Evolutionary conservation across 1,140 invertebrate genomes (phyloP), one percentile per base, ranked within the genome.

Genomic region (Homarus americanus): DNA sequence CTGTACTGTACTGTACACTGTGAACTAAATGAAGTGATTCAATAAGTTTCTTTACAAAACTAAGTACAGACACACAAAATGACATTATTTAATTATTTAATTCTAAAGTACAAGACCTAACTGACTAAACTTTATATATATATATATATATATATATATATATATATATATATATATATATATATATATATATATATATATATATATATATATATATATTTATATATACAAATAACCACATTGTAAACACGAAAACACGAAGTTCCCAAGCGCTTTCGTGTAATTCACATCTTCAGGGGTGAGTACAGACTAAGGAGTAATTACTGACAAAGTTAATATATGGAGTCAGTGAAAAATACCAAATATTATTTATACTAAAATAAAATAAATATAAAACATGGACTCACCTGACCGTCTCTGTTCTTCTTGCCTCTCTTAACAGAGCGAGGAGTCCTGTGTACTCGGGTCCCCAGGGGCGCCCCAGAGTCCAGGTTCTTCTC

Each of bases 401-500:
- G 40, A 76, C 75, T 63, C n/a, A 87, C 75, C 75, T 79, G 75
- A 38, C 53, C 41, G 53, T 49, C 79, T 7, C 41, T 41, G 38
- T 2, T 44, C 44, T 49, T 83, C 41, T 82, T 87, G 10, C 85
- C 85, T 34, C 91, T 87, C 79, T 91, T 91, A 66, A 91, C 84
- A 34, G 91, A 63, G 36, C 91, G 32, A 20, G 85, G 91, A 1
- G 91, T 91, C 69, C 79, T 87, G 80, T 87, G 80, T 32, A 12
- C 41, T 24, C 91, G 78, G 10, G 63, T 82, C 4, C 91, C 84
- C n/a, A 91, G 53, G 24, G 78, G 49, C 66, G 49, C 53, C 38
- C 78, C 84, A 10, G 72, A 24, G 72, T 91, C 82, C 20, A 91
- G 36, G 82, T 38, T 82, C 85, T 91, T 91, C 80, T 91, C 91